Evolutionary conservation across 2,797 vertebrate genomes (phyloP).

Genomic region (Antennarius maculatus): DNA sequence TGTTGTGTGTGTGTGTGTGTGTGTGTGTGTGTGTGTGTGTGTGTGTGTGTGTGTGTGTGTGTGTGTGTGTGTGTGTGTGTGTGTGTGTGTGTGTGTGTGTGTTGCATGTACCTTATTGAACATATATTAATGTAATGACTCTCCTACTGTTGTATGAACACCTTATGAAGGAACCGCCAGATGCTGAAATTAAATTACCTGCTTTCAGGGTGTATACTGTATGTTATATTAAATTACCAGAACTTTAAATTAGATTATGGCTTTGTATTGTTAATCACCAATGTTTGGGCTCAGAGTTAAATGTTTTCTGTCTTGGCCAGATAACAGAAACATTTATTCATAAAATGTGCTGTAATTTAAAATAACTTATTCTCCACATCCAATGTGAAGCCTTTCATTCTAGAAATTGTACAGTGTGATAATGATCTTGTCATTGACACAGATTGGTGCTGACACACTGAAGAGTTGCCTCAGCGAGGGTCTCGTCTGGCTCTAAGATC

Average conservation of each 20-base stretch:
- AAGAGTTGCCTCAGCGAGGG: constrained; percentile 43
- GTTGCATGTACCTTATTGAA: constrained; percentile 44
- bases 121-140: constrained; percentile 42
- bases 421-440: constrained; percentile 25
- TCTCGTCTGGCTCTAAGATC: constrained; percentile 62
- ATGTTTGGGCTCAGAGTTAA: constrained; percentile 11
- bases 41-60: constrained; percentile 51
- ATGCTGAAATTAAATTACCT: constrained; percentile 15
- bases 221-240: constrained; percentile 7
- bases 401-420: constrained; percentile 17
- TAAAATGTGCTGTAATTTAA: constrained; percentile 17
- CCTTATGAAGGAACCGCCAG: not conserved
- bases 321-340: constrained; percentile 21
- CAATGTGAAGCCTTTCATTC: constrained; percentile 12
- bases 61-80: constrained; percentile 25
- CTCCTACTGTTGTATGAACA: constrained; percentile 13
- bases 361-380: constrained; percentile 12
- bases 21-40: not conserved
- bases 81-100: not conserved
- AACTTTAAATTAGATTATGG: constrained; percentile 21
- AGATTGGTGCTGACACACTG: constrained; percentile 29
- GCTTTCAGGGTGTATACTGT: constrained; percentile 8
- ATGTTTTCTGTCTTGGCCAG: not conserved
- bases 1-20: constrained; percentile 1
- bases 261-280: constrained; percentile 18